Base-by-base conservation (phyloP, 2,888 invertebrate species). In the Drosophila putrida region DNA sequence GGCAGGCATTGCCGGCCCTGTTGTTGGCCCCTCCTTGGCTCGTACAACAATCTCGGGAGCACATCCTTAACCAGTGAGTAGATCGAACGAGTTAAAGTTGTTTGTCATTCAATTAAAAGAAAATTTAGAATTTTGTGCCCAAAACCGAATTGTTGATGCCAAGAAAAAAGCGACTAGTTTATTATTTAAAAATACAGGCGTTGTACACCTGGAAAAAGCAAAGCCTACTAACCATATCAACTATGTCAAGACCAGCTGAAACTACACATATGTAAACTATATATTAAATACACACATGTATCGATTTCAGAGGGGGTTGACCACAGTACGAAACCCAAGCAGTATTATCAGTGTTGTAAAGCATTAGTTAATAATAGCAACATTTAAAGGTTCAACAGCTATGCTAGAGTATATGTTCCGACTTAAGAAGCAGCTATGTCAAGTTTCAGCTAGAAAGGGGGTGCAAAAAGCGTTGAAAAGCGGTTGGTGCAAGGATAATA, bases 21-120 rank as follows among this genome's bases (percentile, higher is more conserved):
- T 47, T 47, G 43, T 51, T 58, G 36, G 71, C 60, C n/a, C 54
- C 53, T 2, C 61, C 70, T 41, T 69, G 70, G 15, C 71, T 73
- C 6, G 73, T 41, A 15, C 85, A 85, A 59, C 85, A 85, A 59
- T 85, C 85, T 41, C 88, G 83, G 31, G 85, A 85, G 20, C 85
- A 85, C 85, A 85, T 85, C 39, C 53, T 13, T 69, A 35, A 31
- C n/a, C 47, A 51, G n/a, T 31, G 28, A 20, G 6, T n/a, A 31
- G 25, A 55, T 27, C 11, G 11, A 10, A 15, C 15, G 38, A 13
- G 13, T 44, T 55, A 1, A 9, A n/a, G 10, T 20, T 20, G 9
- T n/a, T 10, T 11, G n/a, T 33, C 31, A 43, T 11, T 10, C 20
- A 44, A 11, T 20, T 20, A 20, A 20, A 27, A 33, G 1, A 9